phyloP scores from a whole-genome alignment of 2,888 invertebrate genomes.

The Epirrhoe alternata region DNA sequence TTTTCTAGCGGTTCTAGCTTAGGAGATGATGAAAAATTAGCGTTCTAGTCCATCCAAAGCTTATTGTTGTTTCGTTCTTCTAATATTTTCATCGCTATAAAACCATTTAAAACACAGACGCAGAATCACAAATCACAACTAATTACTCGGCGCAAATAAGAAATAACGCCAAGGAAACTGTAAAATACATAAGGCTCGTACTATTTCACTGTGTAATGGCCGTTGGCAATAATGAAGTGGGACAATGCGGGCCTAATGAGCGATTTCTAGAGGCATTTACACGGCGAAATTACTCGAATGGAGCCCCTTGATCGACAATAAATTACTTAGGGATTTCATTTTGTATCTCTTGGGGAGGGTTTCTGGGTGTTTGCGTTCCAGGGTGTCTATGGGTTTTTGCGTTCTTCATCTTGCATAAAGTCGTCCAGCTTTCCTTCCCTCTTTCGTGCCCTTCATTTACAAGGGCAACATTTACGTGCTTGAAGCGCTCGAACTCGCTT shows the following conservation, averaged over 20 bases:
- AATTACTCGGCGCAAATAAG: conserved; percentile 42
- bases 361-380: background rate
- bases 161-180: conserved; percentile 42
- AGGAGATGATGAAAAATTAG: too few relatives aligned
- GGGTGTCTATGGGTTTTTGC: too few relatives aligned
- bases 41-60: too few relatives aligned
- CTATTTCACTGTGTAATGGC: conserved; percentile 42
- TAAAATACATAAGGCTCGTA: conserved; percentile 36
- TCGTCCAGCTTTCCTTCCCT: too few relatives aligned
- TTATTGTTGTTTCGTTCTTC: too few relatives aligned
- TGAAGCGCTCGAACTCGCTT: too few relatives aligned
- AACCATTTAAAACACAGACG: conserved; percentile 12
- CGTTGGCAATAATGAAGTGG: conserved; percentile 53
- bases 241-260: conserved; percentile 58
- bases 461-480: too few relatives aligned
- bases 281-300: conserved; percentile 51
- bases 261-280: conserved; percentile 52
- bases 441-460: too few relatives aligned
- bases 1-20: too few relatives aligned
- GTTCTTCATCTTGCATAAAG: too few relatives aligned
- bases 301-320: conserved; percentile 48
- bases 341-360: conserved; percentile 27
- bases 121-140: conserved; percentile 41
- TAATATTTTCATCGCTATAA: background rate
- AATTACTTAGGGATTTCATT: conserved; percentile 48